Evolutionary conservation across 2,888 invertebrate species (phyloP), one percentile per base, ranked within the genome.

Genomic region (Papilio gigon): DNA sequence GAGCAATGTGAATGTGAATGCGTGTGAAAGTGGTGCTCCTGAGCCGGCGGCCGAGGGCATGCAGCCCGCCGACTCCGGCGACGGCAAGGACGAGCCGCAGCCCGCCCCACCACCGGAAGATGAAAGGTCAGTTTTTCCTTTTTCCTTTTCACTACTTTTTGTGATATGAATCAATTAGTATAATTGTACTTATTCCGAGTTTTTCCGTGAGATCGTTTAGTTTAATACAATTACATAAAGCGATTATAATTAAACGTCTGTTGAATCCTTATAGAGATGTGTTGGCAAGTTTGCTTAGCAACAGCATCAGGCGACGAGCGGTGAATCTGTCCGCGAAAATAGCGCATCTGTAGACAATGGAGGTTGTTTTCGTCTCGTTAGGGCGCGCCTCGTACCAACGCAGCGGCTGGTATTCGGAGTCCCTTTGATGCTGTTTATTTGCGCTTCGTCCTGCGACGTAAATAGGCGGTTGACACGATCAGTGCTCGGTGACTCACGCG

Each of bases 371-470:
- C 80, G 83, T 88, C 83, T 82, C 83, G 82, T 87, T 85, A 77
- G 77, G 75, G 76, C 77, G 80, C 78, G 78, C 76, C 75, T 74
- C 76, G 78, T 68, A 81, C 81, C 81, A 81, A 77, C 79, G 81
- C 81, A 81, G 77, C 79, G 81, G 76, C 78, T 81, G 89, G 89
- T 88, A 86, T 90, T 84, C 86, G 79, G 82, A 83, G 82, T 89
- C 84, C 86, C 90, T 90, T 92, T 91, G 90, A 90, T 89, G 90
- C 88, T 87, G 86, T 91, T 91, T 91, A 90, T 91, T 91, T 91
- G 90, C 88, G 84, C 84, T 80, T 88, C 83, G 88, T 90, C 91
- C 89, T 89, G 90, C 84, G 85, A 88, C 90, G 88, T 88, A 91
- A 92, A 92, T 92, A 92, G 90, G 88, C 86, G 85, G 88, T 89